Percentiles rank a stretch among this genome's conserved stretches.
These are phyloP conservation scores for Nasonia oneida DNA, from an alignment of 2,888 invertebrate species.

Conservation along the genomic window DNA sequence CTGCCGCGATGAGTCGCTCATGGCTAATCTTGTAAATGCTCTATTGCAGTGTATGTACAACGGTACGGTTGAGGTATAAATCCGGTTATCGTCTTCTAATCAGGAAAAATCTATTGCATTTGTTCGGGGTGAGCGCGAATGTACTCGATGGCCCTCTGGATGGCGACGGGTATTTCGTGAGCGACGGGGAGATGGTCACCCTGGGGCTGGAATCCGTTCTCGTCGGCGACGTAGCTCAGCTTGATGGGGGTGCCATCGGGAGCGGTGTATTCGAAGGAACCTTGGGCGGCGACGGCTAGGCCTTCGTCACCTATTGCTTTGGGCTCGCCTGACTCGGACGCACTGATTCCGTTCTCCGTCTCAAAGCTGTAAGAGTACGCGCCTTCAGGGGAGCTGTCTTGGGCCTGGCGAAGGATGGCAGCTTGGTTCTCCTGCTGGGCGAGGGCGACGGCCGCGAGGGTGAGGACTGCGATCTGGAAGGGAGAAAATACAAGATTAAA, in stretches of 20 bases:
- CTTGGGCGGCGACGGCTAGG: slow-evolving; percentile 64
- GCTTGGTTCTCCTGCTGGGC: slow-evolving; percentile 67
- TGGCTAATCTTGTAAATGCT: background rate
- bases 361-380: background rate
- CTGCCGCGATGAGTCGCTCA: background rate
- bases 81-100: background rate
- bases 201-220: slow-evolving; percentile 76
- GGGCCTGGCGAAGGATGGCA: slow-evolving; percentile 81
- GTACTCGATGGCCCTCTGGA: slow-evolving; percentile 72
- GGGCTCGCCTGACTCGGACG: background rate
- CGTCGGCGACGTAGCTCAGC: slow-evolving; percentile 72
- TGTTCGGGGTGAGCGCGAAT: slow-evolving; percentile 64
- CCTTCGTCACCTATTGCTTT: too few relatives aligned
- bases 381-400: slow-evolving; percentile 82
- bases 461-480: slow-evolving; percentile 69
- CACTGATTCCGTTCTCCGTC: background rate
- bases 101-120: too few relatives aligned
- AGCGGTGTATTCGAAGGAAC: slow-evolving; percentile 74
- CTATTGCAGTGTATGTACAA: too few relatives aligned
- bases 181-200: slow-evolving; percentile 75
- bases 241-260: slow-evolving; percentile 75
- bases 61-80: background rate
- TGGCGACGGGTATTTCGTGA: slow-evolving; percentile 73
- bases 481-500: background rate
- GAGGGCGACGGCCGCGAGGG: slow-evolving; percentile 67